Base-by-base conservation (phyloP, 2,113 vertebrate genomes). In the Corvus moneduloides region DNA sequence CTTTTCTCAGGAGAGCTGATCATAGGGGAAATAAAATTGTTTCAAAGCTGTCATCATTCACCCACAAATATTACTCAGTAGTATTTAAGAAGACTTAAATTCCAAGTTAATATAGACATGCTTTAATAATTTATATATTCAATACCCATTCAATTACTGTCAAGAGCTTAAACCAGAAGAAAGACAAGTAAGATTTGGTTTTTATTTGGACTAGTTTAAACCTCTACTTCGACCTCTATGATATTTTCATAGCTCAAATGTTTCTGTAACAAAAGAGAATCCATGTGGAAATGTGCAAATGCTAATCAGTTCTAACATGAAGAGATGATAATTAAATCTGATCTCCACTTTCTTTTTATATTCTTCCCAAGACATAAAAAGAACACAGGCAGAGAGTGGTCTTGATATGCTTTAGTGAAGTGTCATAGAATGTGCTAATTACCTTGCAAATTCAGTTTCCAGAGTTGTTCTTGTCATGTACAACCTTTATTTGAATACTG, bases 251-350 rank as follows among this genome's bases (percentile, higher is more conserved):
- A 89, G 28, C 39, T 78, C 35, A 68, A 85, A 67, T 21, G 19
- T 68, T 91, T 89, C 69, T 84, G 49, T 93, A 83, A 69, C 27
- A 87, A 55, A 87, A 68, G 27, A 72, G 35, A 86, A 77, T 56
- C 39, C 37, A 27, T 76, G 30, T 44, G 61, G 26, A 81, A 91
- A 87, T 56, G 24, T 82, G n/a, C 43, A 89, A 81, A 67, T 71
- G 44, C 7, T 89, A 74, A 78, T 85, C 44, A 78, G 24, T 63
- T 89, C 20, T 48, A 94, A 78, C 35, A 68, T 39, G 49, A 82
- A 71, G 67, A 89, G 14, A 19, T 41, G 56, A 72, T 84, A 97
- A 94, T 91, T 94, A 78, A 93, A 89, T 78, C 59, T 93, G 56
- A 51, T 87, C 48, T 91, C 16, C 13, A 10, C 13, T 84, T 94